phyloP scores from a whole-genome alignment of 2,113 vertebrate genomes.

The human region GRCh38 chr13:111889501-111890000 shows the following conservation, averaged over 20 bases:
- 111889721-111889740: rapidly evolving
- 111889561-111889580: background rate
- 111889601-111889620: background rate
- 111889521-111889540: background rate
- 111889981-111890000: background rate
- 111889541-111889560: background rate
- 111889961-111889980: background rate
- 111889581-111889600: background rate
- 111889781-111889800: background rate
- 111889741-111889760: too few relatives aligned
- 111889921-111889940: too few relatives aligned
- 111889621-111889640: background rate
- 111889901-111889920: background rate
- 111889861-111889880: background rate
- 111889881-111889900: background rate
- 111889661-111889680: background rate
- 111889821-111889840: background rate
- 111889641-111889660: too few relatives aligned
- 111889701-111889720: background rate
- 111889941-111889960: background rate
- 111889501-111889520: background rate
- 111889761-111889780: background rate
- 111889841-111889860: background rate
- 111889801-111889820: background rate
- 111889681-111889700: rapidly evolving